Evolutionary conservation across 2,888 invertebrate species (phyloP).

Genomic region (Epicampocera succincta): DNA sequence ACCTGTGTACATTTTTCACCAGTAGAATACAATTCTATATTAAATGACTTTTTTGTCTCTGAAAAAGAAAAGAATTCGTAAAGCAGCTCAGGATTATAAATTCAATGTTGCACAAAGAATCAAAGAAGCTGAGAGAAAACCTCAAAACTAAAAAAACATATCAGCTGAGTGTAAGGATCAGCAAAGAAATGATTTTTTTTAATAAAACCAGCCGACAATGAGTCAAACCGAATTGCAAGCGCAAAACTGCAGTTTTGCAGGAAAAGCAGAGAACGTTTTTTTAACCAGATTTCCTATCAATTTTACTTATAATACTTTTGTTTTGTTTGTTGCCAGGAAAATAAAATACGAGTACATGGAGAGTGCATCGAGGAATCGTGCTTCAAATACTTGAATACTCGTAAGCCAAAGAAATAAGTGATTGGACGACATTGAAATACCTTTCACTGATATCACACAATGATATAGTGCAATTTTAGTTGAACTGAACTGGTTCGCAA

Average conservation of each 20-base stretch:
- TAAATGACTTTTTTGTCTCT: conserved; percentile 39
- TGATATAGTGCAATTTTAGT: conserved; percentile 31
- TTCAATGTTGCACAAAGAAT: not conserved
- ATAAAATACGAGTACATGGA: too few relatives aligned
- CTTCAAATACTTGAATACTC: not conserved
- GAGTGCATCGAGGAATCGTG: too few relatives aligned
- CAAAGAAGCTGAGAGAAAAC: conserved; percentile 38
- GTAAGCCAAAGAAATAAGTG: not conserved
- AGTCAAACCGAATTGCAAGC: not conserved
- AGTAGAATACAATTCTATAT: not conserved
- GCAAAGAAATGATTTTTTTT: conserved; percentile 41
- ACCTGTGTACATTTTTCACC: conserved; percentile 1
- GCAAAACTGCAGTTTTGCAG: not conserved
- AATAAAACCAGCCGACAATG: conserved; percentile 4
- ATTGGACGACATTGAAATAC: not conserved
- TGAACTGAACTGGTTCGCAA: conserved; percentile 27
- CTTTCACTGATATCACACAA: conserved; percentile 7
- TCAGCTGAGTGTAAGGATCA: conserved; percentile 4
- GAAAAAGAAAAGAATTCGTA: conserved; percentile 28
- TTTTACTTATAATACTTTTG: too few relatives aligned
- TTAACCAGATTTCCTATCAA: too few relatives aligned
- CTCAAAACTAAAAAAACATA: conserved; percentile 19
- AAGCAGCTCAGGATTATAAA: conserved; percentile 54
- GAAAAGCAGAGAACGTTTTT: too few relatives aligned
- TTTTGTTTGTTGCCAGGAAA: too few relatives aligned